Evolutionary conservation across 35 echinoderm and acorn worm species (phyloP).

Genomic region (Apostichopus parvimensis): DNA sequence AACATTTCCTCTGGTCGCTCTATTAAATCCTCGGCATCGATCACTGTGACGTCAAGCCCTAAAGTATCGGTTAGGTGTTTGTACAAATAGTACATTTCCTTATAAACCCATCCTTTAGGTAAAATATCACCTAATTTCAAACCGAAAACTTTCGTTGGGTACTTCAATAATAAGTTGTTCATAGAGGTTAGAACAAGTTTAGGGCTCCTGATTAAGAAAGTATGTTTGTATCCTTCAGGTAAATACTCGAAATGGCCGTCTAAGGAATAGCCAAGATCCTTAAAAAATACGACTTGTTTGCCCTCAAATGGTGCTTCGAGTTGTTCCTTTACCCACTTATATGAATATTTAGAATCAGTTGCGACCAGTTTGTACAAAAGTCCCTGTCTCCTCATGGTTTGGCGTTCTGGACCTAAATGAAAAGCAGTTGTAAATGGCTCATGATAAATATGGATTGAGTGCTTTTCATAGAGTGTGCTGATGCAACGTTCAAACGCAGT

Average conservation of each 20-base stretch:
- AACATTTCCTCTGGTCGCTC: constrained; percentile 58
- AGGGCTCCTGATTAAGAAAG: constrained; percentile 81
- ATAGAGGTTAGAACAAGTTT: constrained; percentile 71
- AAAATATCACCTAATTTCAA: constrained; percentile 48
- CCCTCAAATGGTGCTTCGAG: constrained; percentile 49
- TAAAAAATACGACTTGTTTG: constrained; percentile 71
- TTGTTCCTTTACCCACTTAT: constrained; percentile 59
- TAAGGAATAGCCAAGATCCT: constrained; percentile 76
- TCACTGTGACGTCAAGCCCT: constrained; percentile 69
- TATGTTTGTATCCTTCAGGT: constrained; percentile 71
- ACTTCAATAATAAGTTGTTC: constrained; percentile 59
- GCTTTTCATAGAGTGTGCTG: constrained; percentile 43
- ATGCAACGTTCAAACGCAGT: constrained; percentile 92
- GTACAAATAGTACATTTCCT: constrained; percentile 74
- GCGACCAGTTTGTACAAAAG: constrained; percentile 29
- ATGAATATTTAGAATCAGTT: constrained; percentile 65
- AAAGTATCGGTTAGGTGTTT: constrained; percentile 60
- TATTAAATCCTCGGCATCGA: constrained; percentile 81
- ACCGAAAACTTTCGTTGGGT: constrained; percentile 46
- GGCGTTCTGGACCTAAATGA: constrained; percentile 75
- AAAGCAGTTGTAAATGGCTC: constrained; percentile 80
- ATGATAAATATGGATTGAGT: constrained; percentile 55
- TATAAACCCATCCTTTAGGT: constrained; percentile 70
- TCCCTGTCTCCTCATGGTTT: neutral
- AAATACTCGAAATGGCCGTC: constrained; percentile 65